Percentiles rank a stretch among this genome's conserved stretches.
These are phyloP conservation scores for Dasysyrphus tricinctus DNA, from an alignment of 2,888 invertebrate species.

Conservation along the genomic window DNA sequence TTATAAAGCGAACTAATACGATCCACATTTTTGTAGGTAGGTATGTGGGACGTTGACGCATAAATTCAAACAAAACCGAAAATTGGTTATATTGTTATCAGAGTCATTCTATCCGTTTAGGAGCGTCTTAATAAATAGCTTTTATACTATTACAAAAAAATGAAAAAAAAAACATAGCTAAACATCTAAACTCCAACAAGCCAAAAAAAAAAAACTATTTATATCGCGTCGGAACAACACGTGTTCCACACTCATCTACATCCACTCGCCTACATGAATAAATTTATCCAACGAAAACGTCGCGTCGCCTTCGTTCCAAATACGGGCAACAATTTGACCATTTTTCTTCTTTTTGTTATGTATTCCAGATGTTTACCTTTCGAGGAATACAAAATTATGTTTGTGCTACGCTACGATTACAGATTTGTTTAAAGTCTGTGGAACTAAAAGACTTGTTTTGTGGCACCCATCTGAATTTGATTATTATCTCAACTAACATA, in stretches of 20 bases:
- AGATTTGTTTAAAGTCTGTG: slow-evolving; percentile 3
- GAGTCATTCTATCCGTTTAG: slow-evolving; percentile 51
- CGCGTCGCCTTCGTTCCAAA: slow-evolving; percentile 46
- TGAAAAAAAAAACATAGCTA: slow-evolving; percentile 13
- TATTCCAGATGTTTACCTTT: slow-evolving; percentile 60
- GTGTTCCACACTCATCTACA: slow-evolving; percentile 65
- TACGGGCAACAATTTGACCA: slow-evolving; percentile 63
- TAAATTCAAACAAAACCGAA: slow-evolving; percentile 31
- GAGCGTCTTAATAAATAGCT: slow-evolving; percentile 62
- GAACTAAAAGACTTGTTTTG: slow-evolving; percentile 44
- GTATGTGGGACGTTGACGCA: slow-evolving; percentile 47
- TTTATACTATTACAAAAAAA: background rate
- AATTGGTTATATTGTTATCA: slow-evolving; percentile 57
- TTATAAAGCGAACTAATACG: slow-evolving; percentile 38
- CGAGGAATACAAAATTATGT: background rate
- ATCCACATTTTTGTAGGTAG: slow-evolving; percentile 21
- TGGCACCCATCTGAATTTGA: slow-evolving; percentile 20
- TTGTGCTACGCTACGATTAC: background rate
- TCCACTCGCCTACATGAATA: slow-evolving; percentile 61
- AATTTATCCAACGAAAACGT: slow-evolving; percentile 49
- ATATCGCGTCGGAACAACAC: slow-evolving; percentile 60
- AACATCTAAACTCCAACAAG: slow-evolving; percentile 45
- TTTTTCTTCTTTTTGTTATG: slow-evolving; percentile 6
- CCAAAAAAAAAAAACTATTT: slow-evolving; percentile 50
- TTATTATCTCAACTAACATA: slow-evolving; percentile 20